Evolutionary conservation across 2,113 vertebrate genomes (phyloP).

Genomic region (Lagopus leucura): DNA sequence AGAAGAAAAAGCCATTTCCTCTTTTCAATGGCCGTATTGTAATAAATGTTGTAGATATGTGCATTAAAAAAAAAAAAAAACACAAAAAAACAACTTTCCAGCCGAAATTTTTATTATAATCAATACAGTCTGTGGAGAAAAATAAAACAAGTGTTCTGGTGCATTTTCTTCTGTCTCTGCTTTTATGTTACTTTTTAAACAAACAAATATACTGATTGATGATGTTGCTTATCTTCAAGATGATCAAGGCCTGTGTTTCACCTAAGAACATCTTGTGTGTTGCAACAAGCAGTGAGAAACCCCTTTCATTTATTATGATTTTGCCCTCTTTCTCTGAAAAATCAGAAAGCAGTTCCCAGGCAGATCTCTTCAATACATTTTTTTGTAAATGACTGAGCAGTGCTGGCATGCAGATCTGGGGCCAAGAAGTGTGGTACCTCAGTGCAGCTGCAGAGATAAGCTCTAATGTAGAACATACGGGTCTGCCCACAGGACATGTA

Average conservation of each 20-base stretch:
- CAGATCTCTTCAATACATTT: background rate
- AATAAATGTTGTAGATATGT: background rate
- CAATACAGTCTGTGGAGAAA: background rate
- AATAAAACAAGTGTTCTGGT: background rate
- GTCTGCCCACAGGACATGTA: background rate
- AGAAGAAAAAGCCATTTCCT: background rate
- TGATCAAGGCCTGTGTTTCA: background rate
- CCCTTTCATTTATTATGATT: background rate
- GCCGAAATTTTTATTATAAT: background rate
- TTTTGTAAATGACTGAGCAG: background rate
- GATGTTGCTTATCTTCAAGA: background rate
- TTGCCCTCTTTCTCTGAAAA: background rate
- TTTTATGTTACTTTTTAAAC: background rate
- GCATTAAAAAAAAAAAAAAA: background rate
- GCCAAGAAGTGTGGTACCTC: fast-evolving
- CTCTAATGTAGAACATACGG: background rate
- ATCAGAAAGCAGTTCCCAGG: background rate
- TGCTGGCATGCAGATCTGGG: background rate
- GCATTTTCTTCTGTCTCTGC: background rate
- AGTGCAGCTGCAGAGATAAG: fast-evolving
- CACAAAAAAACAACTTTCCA: background rate
- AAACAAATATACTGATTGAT: background rate
- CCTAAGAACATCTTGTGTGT: background rate
- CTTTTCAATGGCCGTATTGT: background rate
- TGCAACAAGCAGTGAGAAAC: background rate